These are phyloP conservation scores for Drosophila sordidula DNA, from an alignment of 2,888 invertebrate genomes.

Conservation along the genomic window DNA sequence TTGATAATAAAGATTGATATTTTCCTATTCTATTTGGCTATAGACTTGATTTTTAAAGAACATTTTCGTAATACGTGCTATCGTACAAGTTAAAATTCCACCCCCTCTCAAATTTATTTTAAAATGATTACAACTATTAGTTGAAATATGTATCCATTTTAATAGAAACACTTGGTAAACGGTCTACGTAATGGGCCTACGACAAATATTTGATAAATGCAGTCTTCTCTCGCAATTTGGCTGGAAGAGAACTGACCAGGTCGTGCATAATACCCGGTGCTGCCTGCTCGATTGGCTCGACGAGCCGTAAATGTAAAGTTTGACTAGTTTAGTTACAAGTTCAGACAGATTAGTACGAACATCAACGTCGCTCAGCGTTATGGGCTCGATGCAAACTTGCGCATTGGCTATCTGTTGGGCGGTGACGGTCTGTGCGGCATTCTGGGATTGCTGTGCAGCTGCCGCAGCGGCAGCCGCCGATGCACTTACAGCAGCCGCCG, in stretches of 20 bases:
- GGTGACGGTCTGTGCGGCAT: slow-evolving; percentile 67
- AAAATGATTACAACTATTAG: too few species aligned
- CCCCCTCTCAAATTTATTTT: too few species aligned
- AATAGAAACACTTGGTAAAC: background rate
- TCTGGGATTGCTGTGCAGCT: slow-evolving; percentile 53
- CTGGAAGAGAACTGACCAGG: background rate
- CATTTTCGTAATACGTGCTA: too few species aligned
- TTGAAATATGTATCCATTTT: too few species aligned
- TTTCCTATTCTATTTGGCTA: too few species aligned
- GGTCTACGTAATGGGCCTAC: background rate
- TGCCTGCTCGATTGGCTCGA: background rate
- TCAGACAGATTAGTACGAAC: slow-evolving; percentile 86
- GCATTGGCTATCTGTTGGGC: slow-evolving; percentile 86
- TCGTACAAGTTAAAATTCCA: too few species aligned
- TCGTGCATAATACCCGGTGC: slow-evolving; percentile 21
- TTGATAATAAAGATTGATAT: too few species aligned
- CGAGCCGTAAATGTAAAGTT: slow-evolving; percentile 1
- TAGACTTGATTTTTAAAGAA: too few species aligned
- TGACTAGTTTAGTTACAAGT: slow-evolving; percentile 62
- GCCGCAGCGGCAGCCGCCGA: slow-evolving; percentile 56
- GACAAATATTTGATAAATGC: background rate
- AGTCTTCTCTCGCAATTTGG: background rate
- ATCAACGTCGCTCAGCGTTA: slow-evolving; percentile 90
- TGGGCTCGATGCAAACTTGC: slow-evolving; percentile 93
- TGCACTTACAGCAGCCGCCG: slow-evolving; percentile 70